These are phyloP conservation scores for Decapterus maruadsi DNA, from an alignment of 2,797 vertebrate species.

Conservation along the genomic window DNA sequence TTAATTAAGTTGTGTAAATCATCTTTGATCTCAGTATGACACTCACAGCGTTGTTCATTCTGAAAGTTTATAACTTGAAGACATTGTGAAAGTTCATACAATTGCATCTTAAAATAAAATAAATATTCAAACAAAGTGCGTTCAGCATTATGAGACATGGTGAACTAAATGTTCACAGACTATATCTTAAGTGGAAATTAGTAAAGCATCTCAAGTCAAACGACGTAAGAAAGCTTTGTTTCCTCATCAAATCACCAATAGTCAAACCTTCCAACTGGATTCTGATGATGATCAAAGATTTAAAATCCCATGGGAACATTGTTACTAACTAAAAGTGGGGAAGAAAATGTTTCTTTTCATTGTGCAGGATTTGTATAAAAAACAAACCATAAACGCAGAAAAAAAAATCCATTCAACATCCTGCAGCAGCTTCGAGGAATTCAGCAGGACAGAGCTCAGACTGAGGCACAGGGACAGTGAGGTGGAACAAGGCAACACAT, in stretches of 20 bases:
- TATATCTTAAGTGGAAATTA: conserved; percentile 12
- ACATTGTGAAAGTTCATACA: conserved; percentile 21
- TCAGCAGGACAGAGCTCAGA: conserved; percentile 18
- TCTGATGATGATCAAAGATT: conserved; percentile 6
- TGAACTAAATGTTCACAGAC: conserved; percentile 19
- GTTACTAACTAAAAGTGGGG: background rate
- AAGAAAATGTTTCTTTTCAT: background rate
- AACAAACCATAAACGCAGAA: conserved; percentile 11
- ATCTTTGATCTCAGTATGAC: conserved; percentile 6
- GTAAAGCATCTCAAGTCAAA: conserved; percentile 21
- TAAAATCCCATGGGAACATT: background rate
- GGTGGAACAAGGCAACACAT: background rate
- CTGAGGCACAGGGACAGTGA: background rate
- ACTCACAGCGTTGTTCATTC: conserved; percentile 5
- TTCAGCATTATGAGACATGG: conserved; percentile 47
- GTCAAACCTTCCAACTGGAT: conserved; percentile 14
- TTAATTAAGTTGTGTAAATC: conserved; percentile 72
- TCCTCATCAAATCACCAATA: conserved; percentile 2
- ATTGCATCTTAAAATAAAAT: conserved; percentile 79
- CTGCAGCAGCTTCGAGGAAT: conserved; percentile 11
- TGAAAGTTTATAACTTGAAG: background rate
- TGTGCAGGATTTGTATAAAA: background rate
- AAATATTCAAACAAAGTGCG: conserved; percentile 80
- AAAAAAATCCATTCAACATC: conserved; percentile 18
- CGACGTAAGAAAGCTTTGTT: background rate